Conservation (phyloP, 2,888 invertebrate genomes). For the Lottia gigantea region DNA sequence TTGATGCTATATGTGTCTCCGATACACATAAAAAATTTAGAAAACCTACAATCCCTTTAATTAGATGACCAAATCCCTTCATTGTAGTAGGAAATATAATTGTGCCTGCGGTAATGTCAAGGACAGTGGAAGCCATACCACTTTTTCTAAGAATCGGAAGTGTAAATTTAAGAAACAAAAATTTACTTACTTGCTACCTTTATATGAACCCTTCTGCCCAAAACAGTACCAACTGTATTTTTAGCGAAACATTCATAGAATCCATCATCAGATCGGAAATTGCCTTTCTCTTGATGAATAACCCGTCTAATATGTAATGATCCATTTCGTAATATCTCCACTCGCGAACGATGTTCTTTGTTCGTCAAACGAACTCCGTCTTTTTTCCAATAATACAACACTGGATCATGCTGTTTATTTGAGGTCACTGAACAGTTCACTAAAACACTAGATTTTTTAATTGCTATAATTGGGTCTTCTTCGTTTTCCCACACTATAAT, state of each 20-base stretch:
- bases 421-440: constrained; percentile 12
- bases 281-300: constrained; percentile 15
- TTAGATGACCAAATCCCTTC: no score
- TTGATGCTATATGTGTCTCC: no score
- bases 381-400: constrained; percentile 14
- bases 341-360: constrained; percentile 11
- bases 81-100: no score
- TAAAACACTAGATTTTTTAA: constrained; percentile 9
- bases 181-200: constrained; percentile 41
- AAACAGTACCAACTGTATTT: constrained; percentile 39
- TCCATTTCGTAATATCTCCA: constrained; percentile 20
- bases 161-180: not conserved
- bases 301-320: constrained; percentile 23
- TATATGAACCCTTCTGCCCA: constrained; percentile 39
- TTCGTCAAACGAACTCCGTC: constrained; percentile 1
- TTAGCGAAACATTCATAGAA: constrained; percentile 44
- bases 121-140: no score
- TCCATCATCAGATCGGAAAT: constrained; percentile 36
- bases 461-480: not conserved
- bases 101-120: no score
- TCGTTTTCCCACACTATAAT: not conserved
- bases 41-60: no score
- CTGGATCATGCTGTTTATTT: not conserved
- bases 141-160: no score
- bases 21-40: no score